Evolutionary conservation across 1,140 invertebrate genomes (phyloP).

Genomic region (Tetragnatha versicolor): DNA sequence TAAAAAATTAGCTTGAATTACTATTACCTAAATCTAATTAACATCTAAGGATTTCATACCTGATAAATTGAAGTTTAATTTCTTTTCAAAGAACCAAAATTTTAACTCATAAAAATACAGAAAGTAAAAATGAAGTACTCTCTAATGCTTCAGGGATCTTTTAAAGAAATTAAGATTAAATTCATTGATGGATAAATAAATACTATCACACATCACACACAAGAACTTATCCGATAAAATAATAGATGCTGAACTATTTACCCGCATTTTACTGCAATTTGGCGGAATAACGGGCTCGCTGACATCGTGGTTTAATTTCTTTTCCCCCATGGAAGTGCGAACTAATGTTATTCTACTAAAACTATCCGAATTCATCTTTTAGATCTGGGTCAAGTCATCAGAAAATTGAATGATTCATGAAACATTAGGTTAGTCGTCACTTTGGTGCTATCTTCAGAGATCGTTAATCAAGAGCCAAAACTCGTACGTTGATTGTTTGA

Average conservation of each 20-base stretch:
- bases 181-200: background rate
- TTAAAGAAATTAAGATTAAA: background rate
- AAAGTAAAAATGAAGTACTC: background rate
- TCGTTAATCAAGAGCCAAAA: background rate
- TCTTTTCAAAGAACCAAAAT: background rate
- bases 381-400: conserved; percentile 16
- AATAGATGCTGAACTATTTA: background rate
- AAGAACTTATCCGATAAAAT: background rate
- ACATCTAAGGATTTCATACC: too few species aligned
- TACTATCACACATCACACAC: background rate
- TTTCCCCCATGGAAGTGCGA: background rate
- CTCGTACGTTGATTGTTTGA: too few species aligned
- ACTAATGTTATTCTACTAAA: background rate
- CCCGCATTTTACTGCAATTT: conserved; percentile 13
- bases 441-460: background rate
- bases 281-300: conserved; percentile 25
- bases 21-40: too few species aligned
- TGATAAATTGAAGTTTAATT: background rate
- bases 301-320: conserved; percentile 6
- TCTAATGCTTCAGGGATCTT: background rate
- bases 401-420: conserved; percentile 16
- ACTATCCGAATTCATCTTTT: conserved; percentile 6
- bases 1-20: too few species aligned
- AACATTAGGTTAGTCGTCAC: conserved; percentile 21
- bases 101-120: background rate